A percentile compares a stretch with the other conserved stretches of the same genome.
These are phyloP conservation scores for Ennomos fuscantarius DNA, from an alignment of 2,888 invertebrate species.

Conservation along the genomic window DNA sequence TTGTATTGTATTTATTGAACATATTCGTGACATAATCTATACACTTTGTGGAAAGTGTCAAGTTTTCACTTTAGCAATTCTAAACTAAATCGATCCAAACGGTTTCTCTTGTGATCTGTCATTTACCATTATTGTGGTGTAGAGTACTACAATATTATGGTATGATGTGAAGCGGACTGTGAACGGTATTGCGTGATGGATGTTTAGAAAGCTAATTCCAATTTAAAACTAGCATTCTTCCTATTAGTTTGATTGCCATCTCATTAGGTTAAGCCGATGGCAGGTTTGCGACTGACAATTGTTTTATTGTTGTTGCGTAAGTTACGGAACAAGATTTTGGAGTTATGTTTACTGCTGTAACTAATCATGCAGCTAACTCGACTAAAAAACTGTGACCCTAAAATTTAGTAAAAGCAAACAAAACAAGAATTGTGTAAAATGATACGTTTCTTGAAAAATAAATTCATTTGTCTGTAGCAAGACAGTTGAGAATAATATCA, in stretches of 20 bases:
- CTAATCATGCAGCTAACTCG: no score
- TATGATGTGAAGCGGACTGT: slow-evolving; percentile 69
- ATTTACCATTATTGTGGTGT: slow-evolving; percentile 59
- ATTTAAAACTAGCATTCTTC: slow-evolving; percentile 53
- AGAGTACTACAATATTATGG: slow-evolving; percentile 67
- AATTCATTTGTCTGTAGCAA: no score
- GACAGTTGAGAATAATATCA: no score
- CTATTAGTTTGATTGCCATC: slow-evolving; percentile 47
- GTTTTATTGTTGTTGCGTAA: slow-evolving; percentile 21
- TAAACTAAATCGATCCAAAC: slow-evolving; percentile 48
- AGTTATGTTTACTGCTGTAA: neutral
- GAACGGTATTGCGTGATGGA: slow-evolving; percentile 73
- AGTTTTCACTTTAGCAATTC: slow-evolving; percentile 58
- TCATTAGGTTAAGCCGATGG: slow-evolving; percentile 46
- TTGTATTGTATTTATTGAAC: no score
- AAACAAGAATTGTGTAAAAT: no score
- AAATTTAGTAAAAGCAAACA: no score
- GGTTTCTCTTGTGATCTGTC: slow-evolving; percentile 59
- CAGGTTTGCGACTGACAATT: slow-evolving; percentile 17
- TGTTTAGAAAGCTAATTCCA: slow-evolving; percentile 74
- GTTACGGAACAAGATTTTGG: slow-evolving; percentile 3
- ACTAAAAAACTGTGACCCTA: no score
- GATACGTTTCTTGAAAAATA: no score
- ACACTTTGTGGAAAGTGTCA: slow-evolving; percentile 46
- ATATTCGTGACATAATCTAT: neutral